phyloP scores from a whole-genome alignment of 2,797 vertebrate species.

The Leuciscus waleckii region DNA sequence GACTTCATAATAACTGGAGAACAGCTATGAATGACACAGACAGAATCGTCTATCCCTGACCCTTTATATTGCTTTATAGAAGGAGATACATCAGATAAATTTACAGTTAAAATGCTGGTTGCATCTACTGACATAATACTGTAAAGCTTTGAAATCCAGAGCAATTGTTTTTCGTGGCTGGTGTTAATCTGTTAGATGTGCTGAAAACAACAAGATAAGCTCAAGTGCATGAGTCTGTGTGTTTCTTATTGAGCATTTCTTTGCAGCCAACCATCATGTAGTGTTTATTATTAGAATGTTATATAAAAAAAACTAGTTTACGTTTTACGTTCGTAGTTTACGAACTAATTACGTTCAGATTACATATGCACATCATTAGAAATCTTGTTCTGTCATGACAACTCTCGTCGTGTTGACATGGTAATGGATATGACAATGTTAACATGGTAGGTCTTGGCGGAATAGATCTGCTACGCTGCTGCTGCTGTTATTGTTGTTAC shows the following conservation, averaged over 20 bases:
- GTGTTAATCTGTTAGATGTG: conserved; percentile 37
- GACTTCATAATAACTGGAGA: background rate
- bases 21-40: background rate
- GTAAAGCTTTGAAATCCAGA: conserved; percentile 39
- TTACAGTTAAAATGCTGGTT: background rate
- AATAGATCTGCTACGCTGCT: too few relatives aligned
- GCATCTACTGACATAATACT: conserved; percentile 18
- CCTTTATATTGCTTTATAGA: background rate
- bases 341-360: background rate
- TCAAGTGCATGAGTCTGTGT: conserved; percentile 32
- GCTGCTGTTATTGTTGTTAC: background rate
- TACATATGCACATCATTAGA: background rate
- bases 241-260: background rate
- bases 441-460: too few relatives aligned
- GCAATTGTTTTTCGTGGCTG: conserved; percentile 31
- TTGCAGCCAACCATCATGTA: background rate
- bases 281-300: conserved; percentile 11
- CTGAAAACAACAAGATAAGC: conserved; percentile 26
- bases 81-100: background rate
- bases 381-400: background rate
- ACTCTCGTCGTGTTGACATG: background rate
- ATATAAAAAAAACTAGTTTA: background rate
- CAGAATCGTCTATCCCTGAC: background rate
- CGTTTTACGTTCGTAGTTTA: too few relatives aligned
- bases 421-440: too few relatives aligned